Evolutionary conservation across 2,113 vertebrate genomes (phyloP).

Genomic region (Excalfactoria chinensis): DNA sequence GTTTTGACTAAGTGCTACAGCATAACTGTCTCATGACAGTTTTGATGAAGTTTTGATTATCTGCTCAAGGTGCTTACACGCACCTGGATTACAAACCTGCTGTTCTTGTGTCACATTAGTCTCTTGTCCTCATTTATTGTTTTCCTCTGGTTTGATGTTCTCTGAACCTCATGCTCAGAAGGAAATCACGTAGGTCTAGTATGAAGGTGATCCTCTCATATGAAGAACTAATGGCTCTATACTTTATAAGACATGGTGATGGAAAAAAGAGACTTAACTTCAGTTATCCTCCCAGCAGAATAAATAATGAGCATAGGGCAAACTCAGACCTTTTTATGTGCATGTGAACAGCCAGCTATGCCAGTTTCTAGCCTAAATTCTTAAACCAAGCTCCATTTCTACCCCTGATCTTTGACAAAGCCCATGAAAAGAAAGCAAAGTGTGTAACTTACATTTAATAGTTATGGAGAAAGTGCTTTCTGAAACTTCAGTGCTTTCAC

Average conservation of each 20-base stretch:
- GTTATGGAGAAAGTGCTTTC: neutral
- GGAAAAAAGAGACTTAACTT: neutral
- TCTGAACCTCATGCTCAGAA: neutral
- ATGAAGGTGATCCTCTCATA: neutral
- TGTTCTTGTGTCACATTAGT: neutral
- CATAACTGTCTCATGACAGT: neutral
- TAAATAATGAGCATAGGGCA: neutral
- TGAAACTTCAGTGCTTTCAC: neutral
- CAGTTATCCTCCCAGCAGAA: neutral
- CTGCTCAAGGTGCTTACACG: neutral
- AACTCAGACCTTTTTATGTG: neutral
- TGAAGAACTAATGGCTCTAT: neutral
- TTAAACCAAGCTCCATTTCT: neutral
- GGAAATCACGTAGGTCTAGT: neutral
- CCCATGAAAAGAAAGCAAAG: neutral
- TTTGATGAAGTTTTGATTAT: neutral
- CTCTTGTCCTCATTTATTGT: neutral
- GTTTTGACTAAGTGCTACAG: neutral
- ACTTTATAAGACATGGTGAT: neutral
- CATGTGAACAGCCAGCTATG: neutral
- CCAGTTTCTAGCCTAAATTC: neutral
- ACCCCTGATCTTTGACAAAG: neutral
- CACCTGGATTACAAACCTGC: fast-evolving
- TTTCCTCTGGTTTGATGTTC: neutral
- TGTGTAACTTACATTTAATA: neutral